phyloP scores from a whole-genome alignment of 2,888 invertebrate species.

The Allophyes oxyacanthae region DNA sequence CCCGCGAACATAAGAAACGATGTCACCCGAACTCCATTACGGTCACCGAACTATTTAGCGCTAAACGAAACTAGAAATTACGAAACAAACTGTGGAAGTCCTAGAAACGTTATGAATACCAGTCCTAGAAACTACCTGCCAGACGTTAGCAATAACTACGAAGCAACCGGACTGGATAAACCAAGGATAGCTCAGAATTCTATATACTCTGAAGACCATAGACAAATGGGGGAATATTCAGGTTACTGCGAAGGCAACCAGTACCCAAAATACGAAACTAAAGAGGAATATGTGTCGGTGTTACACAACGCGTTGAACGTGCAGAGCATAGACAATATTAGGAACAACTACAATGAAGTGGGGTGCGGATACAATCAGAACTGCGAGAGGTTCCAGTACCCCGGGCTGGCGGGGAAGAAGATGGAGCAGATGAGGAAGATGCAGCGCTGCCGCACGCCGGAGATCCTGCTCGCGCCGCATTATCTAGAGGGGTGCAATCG shows the following conservation, averaged over 20 bases:
- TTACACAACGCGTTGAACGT: constrained; percentile 74
- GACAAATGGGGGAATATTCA: constrained; percentile 72
- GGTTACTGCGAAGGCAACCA: constrained; percentile 74
- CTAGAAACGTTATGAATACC: constrained; percentile 76
- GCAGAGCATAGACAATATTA: constrained; percentile 75
- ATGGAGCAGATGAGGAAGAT: constrained; percentile 75
- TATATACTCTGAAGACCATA: constrained; percentile 74
- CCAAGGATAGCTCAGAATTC: constrained; percentile 67
- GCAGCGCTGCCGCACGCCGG: constrained; percentile 92
- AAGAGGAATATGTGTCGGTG: constrained; percentile 75
- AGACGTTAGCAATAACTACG: constrained; percentile 74
- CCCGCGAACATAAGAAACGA: constrained; percentile 72
- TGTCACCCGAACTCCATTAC: constrained; percentile 67
- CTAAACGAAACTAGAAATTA: constrained; percentile 69
- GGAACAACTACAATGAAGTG: constrained; percentile 69
- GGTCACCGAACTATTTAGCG: constrained; percentile 77
- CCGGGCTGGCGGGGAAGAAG: constrained; percentile 86
- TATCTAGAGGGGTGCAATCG: constrained; percentile 88
- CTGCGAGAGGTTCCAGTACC: constrained; percentile 83
- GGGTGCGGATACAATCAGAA: constrained; percentile 74
- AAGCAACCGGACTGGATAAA: constrained; percentile 60
- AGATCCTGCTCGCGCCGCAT: constrained; percentile 93
- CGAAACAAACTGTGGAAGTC: constrained; percentile 76
- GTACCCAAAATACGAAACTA: constrained; percentile 73
- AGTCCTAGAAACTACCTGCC: constrained; percentile 79